Evolutionary conservation across 2,797 vertebrate genomes (phyloP), one percentile per base, ranked within the genome.

Genomic region (Ibycter americanus): DNA sequence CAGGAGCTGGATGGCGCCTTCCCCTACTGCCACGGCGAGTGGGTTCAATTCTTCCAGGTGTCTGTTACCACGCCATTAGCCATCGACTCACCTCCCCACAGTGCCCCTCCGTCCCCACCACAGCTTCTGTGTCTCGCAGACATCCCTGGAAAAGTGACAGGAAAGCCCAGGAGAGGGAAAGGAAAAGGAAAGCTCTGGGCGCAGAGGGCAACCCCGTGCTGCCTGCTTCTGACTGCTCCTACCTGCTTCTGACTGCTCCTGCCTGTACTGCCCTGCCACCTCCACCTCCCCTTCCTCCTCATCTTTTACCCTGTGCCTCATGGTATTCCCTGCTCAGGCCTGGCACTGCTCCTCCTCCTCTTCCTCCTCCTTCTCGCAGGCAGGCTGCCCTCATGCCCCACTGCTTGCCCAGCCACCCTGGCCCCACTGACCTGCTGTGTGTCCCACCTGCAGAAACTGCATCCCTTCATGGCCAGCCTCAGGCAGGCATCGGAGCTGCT

Each of bases 31-130:
- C 99, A 99, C 83, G n/a, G 90, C 49, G 98, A 99, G 96, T 99
- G 99, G 99, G 98, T 99, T 92, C 99, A 99, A 31, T 99, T 99
- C 95, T 99, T 99, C 97, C 99, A 99, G 99, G 99, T 99, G 97
- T 86, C 94, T 96, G 73, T 89, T 87, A 16, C 56, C 78, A 82
- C 20, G 0, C 74, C 62, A 16, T 49, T 15, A 52, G 65, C 81
- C 82, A 66, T 17, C 2, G 3, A 65, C 58, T 95, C 93, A 71
- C 80, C 25, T 84, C 32, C 84, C 55, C 27, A 11, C 21, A 0
- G 0, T n/a, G 58, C 58, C 49, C 44, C 46, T 83, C 44, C 7
- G 3, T 67, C 56, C 68, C 47, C 22, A 12, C 34, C 2, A 2
- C 1, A 0, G 47, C 76, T 76, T 38, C 49, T 1, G 0, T 5